Base-by-base conservation (phyloP, 2,797 vertebrate species). In the Ctenosaura bakeri region DNA sequence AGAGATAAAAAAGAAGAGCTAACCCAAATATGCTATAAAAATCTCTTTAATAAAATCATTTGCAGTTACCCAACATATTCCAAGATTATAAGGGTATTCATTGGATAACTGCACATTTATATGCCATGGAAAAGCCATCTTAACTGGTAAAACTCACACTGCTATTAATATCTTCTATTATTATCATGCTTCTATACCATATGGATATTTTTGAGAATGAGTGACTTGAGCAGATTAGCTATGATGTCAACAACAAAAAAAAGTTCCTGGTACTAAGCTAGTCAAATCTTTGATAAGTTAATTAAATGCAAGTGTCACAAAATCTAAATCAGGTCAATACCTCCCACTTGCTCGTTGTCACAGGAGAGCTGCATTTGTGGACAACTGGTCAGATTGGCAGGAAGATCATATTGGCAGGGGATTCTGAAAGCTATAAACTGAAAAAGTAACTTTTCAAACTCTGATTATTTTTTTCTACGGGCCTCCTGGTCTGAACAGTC, bases 231-330 rank as follows among this genome's bases (percentile, higher is more conserved):
- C 10, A 79, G 42, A 69, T 87, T 80, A 80, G 32, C 42, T 50
- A 38, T 50, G 42, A 87, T 79, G 76, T 56, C 86, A 86, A 76
- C 50, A 79, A 87, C 42, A 46, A 46, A 46, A 86, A 87, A 52
- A 62, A 62, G 10, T 80, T 59, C 77, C 86, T 66, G 42, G 42
- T 20, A 64, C 42, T 87, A 66, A 66, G 59, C 59, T 64, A 80
- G 42, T 35, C 76, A 66, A 77, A 80, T 59, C 77, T 79, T 52
- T 18, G 12, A n/a, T 66, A 14, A 66, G 32, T 80, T 35, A 64
- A 50, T 87, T 79, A 66, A 87, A n/a, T 35, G 12, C 32, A 73
- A 12, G 29, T 69, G 42, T 20, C 77, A 69, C 42, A 26, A 9
- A 52, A 29, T 56, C 29, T 87, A 12, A 66, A 52, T 66, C 29